Conservation (phyloP, 2,888 invertebrate species). For the Apamea epomidion region DNA sequence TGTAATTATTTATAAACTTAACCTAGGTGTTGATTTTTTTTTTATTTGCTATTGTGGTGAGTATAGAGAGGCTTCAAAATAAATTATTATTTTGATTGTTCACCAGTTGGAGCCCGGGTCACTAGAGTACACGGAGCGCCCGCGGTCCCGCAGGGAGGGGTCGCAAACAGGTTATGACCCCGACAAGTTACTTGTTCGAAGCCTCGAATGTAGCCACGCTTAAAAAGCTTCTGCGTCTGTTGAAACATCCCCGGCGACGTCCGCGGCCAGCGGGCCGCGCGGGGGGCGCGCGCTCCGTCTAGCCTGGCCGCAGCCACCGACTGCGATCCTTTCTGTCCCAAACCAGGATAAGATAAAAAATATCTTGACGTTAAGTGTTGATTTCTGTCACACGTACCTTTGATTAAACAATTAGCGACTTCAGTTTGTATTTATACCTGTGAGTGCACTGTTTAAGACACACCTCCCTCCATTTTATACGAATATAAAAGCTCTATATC, state of each 20-base stretch:
- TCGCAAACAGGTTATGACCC: conserved; percentile 91
- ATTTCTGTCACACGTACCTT: conserved; percentile 75
- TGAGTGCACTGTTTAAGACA: conserved; percentile 9
- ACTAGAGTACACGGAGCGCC: conserved; percentile 84
- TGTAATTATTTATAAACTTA: background rate
- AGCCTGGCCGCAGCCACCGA: conserved; percentile 75
- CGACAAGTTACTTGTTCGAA: conserved; percentile 89
- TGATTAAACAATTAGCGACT: conserved; percentile 68
- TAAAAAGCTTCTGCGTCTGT: conserved; percentile 76
- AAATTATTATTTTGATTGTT: conserved; percentile 76
- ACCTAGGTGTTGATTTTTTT: background rate
- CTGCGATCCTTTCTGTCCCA: conserved; percentile 83
- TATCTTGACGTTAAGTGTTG: conserved; percentile 80
- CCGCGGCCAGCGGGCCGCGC: conserved; percentile 56
- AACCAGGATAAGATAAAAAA: conserved; percentile 88
- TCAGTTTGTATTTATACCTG: conserved; percentile 35
- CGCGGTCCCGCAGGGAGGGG: conserved; percentile 87
- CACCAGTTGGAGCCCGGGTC: conserved; percentile 79
- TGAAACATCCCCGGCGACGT: conserved; percentile 68
- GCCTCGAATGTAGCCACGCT: conserved; percentile 82
- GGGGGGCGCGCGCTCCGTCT: conserved; percentile 71
- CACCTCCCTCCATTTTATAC: conserved; percentile 4
- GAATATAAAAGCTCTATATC: conserved; percentile 22
- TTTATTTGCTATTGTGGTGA: background rate
- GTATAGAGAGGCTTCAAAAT: conserved; percentile 47